Percentiles rank a stretch among this genome's conserved stretches.
Conservation (phyloP, 2,113 vertebrate species). For the Phoxinus phoxinus region DNA sequence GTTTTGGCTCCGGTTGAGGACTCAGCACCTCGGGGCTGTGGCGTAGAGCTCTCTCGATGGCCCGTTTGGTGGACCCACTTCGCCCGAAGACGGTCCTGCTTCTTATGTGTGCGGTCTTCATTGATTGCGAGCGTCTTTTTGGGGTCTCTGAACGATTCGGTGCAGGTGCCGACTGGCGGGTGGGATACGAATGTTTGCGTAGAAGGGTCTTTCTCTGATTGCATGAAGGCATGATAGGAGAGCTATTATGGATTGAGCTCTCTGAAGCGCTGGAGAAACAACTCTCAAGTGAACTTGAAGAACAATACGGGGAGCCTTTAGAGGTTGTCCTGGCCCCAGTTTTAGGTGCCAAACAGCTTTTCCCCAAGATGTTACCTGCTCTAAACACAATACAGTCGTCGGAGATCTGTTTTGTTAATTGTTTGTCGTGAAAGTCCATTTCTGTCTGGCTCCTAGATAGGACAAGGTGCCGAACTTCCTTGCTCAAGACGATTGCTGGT, state of each 20-base stretch:
- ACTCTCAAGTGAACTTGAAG: constrained; percentile 75
- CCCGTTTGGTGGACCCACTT: constrained; percentile 47
- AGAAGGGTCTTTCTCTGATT: constrained; percentile 68
- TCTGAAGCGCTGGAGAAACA: constrained; percentile 70
- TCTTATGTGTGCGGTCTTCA: constrained; percentile 64
- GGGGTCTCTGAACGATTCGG: constrained; percentile 61
- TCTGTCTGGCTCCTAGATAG: constrained; percentile 79
- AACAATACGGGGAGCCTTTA: constrained; percentile 57
- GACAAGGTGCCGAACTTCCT: constrained; percentile 61
- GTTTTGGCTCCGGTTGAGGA: not conserved
- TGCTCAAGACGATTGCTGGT: constrained; percentile 69
- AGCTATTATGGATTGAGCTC: constrained; percentile 73
- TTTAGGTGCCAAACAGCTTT: constrained; percentile 23
- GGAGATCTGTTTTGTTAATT: constrained; percentile 65
- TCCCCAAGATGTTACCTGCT: constrained; percentile 3
- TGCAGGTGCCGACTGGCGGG: constrained; percentile 51
- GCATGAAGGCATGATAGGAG: constrained; percentile 70
- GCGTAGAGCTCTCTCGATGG: constrained; percentile 66
- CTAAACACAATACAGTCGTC: constrained; percentile 62
- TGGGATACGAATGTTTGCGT: constrained; percentile 76
- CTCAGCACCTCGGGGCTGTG: constrained; percentile 63
- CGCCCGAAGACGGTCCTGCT: constrained; percentile 63
- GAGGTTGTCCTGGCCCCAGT: not conserved
- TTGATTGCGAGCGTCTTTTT: constrained; percentile 80
- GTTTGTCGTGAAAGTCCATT: constrained; percentile 50